A percentile compares a stretch with the other conserved stretches of the same genome.
Evolutionary conservation across 2,113 vertebrate genomes (phyloP).

Genomic region (Aspiorhynchus laticeps): DNA sequence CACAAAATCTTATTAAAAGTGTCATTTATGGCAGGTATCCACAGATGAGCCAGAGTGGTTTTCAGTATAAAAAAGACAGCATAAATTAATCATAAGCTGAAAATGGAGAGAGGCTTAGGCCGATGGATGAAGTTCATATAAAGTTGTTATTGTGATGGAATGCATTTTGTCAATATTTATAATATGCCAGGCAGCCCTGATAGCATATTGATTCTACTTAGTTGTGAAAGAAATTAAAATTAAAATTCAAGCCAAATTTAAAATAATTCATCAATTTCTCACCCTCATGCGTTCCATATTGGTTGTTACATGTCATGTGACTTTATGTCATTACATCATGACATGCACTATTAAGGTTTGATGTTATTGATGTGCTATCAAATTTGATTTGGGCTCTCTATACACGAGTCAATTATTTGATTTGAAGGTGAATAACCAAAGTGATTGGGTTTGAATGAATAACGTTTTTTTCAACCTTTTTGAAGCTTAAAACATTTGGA

Average conservation of each 20-base stretch:
- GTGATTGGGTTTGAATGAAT: neutral
- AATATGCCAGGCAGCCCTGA: neutral
- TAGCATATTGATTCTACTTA: neutral
- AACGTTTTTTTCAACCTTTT: neutral
- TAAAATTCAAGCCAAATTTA: neutral
- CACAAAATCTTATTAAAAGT: slow-evolving; percentile 16
- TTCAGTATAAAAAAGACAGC: neutral
- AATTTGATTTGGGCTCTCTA: no score
- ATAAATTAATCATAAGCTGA: neutral
- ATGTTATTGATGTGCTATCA: no score
- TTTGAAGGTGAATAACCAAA: neutral
- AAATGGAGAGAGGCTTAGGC: neutral
- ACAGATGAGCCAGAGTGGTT: neutral
- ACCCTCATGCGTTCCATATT: neutral
- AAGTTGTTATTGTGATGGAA: slow-evolving; percentile 3
- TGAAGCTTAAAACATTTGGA: neutral
- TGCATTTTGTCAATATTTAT: slow-evolving; percentile 14
- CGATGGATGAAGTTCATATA: neutral
- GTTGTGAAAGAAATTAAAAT: neutral
- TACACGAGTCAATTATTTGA: no score
- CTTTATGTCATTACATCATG: no score
- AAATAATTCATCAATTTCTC: neutral
- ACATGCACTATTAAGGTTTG: no score
- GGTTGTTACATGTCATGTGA: no score
- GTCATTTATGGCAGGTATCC: neutral